phyloP scores from a whole-genome alignment of 2,888 invertebrate species.

The Adelognathus sp. region DNA sequence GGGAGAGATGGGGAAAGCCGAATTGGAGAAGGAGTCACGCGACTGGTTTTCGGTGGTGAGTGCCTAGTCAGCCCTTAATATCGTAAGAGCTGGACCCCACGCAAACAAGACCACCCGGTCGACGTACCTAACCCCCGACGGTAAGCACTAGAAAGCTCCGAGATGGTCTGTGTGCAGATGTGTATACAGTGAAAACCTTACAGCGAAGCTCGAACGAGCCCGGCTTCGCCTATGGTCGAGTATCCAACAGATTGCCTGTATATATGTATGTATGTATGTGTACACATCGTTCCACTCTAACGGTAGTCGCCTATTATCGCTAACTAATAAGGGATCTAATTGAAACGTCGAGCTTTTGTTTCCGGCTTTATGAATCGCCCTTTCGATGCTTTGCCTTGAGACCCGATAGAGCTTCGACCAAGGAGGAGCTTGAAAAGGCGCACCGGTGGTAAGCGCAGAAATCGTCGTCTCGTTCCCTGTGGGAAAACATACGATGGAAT shows the following conservation, averaged over 20 bases:
- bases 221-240: slow-evolving; percentile 11
- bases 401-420: slow-evolving; percentile 19
- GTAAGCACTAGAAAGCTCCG: slow-evolving; percentile 77
- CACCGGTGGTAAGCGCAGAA: not conserved
- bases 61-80: slow-evolving; percentile 81
- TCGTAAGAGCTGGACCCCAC: slow-evolving; percentile 78
- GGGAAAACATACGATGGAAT: not conserved
- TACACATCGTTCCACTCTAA: slow-evolving; percentile 16
- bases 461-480: not conserved
- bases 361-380: slow-evolving; percentile 53
- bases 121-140: slow-evolving; percentile 70
- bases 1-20: slow-evolving; percentile 22
- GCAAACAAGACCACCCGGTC: slow-evolving; percentile 75
- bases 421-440: not conserved
- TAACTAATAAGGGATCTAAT: slow-evolving; percentile 80
- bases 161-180: slow-evolving; percentile 3
- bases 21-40: slow-evolving; percentile 40
- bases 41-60: slow-evolving; percentile 67
- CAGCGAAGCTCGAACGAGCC: not conserved
- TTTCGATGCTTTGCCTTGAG: slow-evolving; percentile 35
- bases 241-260: not conserved
- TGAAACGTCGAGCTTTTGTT: slow-evolving; percentile 78
- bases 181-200: slow-evolving; percentile 36
- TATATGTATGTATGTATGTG: not conserved
- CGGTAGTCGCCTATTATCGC: slow-evolving; percentile 75